Evolutionary conservation across 2,888 invertebrate species (phyloP).

Genomic region (Nezara viridula): DNA sequence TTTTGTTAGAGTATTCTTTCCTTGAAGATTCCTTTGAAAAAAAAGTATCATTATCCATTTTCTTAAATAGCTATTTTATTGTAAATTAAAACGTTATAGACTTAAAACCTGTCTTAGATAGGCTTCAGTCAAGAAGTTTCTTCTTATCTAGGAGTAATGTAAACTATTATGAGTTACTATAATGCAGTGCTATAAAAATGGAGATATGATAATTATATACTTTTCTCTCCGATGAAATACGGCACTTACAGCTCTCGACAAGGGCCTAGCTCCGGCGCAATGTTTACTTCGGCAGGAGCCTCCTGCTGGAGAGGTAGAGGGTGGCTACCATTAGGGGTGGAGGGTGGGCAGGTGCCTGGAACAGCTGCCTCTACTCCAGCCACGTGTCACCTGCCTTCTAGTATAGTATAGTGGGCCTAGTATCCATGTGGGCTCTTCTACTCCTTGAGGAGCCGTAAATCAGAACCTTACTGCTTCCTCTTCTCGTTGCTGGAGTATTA

Average conservation of each 20-base stretch:
- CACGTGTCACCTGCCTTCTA: conserved; percentile 44
- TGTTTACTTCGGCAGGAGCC: background rate
- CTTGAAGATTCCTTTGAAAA: too few species aligned
- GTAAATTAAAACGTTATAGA: too few species aligned
- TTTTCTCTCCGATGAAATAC: background rate
- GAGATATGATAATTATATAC: background rate
- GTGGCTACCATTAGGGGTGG: background rate
- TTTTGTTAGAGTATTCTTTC: too few species aligned
- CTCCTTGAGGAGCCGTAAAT: background rate
- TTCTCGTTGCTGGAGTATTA: background rate
- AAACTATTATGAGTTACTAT: background rate
- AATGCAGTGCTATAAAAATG: background rate
- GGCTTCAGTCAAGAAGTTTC: too few species aligned
- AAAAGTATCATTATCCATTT: too few species aligned
- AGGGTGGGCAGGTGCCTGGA: conserved; percentile 13
- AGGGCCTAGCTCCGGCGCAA: background rate
- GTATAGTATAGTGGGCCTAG: background rate
- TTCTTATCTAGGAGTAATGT: too few species aligned
- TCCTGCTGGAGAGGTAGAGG: background rate
- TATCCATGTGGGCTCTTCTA: background rate
- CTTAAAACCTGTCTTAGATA: too few species aligned
- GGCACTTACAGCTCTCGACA: background rate
- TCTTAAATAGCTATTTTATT: too few species aligned
- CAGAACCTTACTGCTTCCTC: background rate
- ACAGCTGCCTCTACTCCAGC: background rate